A percentile compares a stretch with the other conserved stretches of the same genome.
Evolutionary conservation across 1,140 invertebrate species (phyloP).

Genomic region (Zelostemma sp.): DNA sequence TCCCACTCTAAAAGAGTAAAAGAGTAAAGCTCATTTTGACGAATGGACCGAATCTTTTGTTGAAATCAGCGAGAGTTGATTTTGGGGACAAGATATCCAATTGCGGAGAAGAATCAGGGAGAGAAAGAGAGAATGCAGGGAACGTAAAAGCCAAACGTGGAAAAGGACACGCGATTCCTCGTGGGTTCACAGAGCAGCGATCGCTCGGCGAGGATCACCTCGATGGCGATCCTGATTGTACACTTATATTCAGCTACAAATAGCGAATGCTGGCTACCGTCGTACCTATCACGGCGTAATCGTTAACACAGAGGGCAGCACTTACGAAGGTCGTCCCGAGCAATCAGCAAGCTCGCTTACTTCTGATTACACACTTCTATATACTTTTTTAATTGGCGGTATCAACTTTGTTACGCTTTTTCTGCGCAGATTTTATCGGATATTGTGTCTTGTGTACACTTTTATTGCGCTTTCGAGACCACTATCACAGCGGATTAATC

Average conservation of each 20-base stretch:
- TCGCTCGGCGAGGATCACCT: slow-evolving; percentile 39
- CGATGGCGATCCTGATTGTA: slow-evolving; percentile 42
- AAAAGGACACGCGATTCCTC: slow-evolving; percentile 55
- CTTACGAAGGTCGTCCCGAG: slow-evolving; percentile 22
- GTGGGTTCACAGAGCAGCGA: slow-evolving; percentile 40
- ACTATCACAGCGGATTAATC: background rate
- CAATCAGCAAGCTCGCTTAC: slow-evolving; percentile 29
- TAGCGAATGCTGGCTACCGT: slow-evolving; percentile 36
- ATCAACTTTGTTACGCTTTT: background rate
- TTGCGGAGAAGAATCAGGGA: slow-evolving; percentile 54
- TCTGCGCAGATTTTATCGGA: background rate
- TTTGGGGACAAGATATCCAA: slow-evolving; percentile 47
- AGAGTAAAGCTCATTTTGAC: too few species aligned
- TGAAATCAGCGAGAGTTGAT: slow-evolving; percentile 11
- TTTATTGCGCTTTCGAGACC: background rate
- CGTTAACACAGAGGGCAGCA: slow-evolving; percentile 15
- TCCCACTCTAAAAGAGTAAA: too few species aligned
- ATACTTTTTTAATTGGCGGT: background rate
- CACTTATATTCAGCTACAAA: slow-evolving; percentile 39
- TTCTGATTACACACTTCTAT: slow-evolving; percentile 9
- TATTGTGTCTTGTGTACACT: background rate
- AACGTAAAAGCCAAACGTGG: slow-evolving; percentile 44
- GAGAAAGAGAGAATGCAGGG: slow-evolving; percentile 75
- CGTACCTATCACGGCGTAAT: slow-evolving; percentile 36
- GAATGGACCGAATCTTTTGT: slow-evolving; percentile 8